These are phyloP conservation scores for Planococcus citri DNA, from an alignment of 1,140 invertebrate species.

Conservation along the genomic window DNA sequence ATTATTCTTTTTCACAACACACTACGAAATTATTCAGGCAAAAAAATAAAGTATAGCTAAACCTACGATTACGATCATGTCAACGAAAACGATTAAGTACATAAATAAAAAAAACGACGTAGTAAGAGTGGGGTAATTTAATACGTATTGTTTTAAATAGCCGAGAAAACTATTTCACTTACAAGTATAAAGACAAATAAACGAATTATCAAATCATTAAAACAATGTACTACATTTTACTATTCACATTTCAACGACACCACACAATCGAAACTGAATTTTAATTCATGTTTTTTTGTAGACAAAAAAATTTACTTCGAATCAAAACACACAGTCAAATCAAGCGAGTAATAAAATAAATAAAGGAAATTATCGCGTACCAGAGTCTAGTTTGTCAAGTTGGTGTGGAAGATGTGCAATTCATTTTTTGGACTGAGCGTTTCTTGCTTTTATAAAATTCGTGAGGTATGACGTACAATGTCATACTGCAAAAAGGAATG, in stretches of 20 bases:
- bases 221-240: neutral
- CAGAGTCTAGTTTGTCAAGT: no score
- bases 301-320: neutral
- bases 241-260: neutral
- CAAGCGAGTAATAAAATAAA: neutral
- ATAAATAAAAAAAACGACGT: neutral
- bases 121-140: neutral
- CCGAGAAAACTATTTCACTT: neutral
- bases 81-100: neutral
- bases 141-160: neutral
- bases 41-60: neutral
- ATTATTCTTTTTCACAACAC: neutral
- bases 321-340: slow-evolving; percentile 3
- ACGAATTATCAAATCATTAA: neutral
- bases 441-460: no score
- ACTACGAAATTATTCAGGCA: neutral
- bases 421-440: no score
- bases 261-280: neutral
- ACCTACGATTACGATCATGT: neutral
- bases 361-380: no score
- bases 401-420: no score
- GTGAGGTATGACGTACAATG: no score
- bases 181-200: neutral
- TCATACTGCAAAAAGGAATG: no score
- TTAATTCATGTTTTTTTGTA: neutral